These are phyloP conservation scores for Drosophila navojoa DNA, from an alignment of 1,140 invertebrate genomes.

Conservation along the genomic window DNA sequence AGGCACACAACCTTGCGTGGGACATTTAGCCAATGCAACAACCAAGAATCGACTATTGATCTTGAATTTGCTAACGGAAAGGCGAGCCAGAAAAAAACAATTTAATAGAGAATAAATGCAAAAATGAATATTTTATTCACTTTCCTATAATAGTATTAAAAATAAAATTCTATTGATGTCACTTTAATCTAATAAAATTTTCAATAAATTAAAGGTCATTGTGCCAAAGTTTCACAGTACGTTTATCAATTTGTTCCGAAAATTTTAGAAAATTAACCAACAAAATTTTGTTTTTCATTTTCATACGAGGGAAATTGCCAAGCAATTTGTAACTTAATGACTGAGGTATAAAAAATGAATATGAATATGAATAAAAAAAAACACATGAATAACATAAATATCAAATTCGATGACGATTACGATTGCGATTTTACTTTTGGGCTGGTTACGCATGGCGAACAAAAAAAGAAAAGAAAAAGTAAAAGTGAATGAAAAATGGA, in stretches of 20 bases:
- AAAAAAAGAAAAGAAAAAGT: conserved; percentile 14
- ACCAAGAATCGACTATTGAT: background rate
- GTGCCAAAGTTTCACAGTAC: background rate
- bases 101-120: no score
- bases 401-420: conserved; percentile 6
- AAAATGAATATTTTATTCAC: no score
- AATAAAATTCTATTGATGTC: no score
- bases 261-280: no score
- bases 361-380: background rate
- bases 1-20: background rate
- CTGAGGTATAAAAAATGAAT: background rate
- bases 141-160: no score
- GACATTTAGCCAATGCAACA: conserved; percentile 8
- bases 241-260: conserved; percentile 1
- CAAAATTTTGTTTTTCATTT: background rate
- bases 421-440: conserved; percentile 1
- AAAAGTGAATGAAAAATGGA: conserved; percentile 19
- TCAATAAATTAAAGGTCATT: no score
- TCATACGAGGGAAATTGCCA: background rate
- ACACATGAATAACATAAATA: background rate
- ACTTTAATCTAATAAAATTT: no score
- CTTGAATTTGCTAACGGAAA: no score
- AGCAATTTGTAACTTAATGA: conserved; percentile 1
- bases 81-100: no score
- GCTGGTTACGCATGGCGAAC: conserved; percentile 7